These are phyloP conservation scores for Eulemur macaco DNA, from an alignment of 2,113 vertebrate genomes.

Conservation along the genomic window DNA sequence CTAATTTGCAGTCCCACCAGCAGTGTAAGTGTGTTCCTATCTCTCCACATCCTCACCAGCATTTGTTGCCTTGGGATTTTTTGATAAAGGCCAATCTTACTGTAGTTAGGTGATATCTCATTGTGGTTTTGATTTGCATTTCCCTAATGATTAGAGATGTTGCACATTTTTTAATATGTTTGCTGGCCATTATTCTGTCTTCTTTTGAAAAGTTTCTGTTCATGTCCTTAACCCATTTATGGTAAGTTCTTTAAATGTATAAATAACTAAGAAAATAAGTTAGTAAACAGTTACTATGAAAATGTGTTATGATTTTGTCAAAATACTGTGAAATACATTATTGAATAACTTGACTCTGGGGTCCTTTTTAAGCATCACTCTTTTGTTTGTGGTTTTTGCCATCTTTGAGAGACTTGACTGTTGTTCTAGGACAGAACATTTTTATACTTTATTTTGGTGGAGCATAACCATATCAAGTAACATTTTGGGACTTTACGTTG, in stretches of 20 bases:
- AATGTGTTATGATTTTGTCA: slow-evolving; percentile 9
- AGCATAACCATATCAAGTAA: slow-evolving; percentile 43
- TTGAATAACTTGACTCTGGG: slow-evolving; percentile 25
- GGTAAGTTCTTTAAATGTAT: background rate
- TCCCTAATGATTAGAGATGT: no score
- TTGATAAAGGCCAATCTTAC: no score
- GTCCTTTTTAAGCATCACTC: slow-evolving; percentile 20
- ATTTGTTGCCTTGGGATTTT: no score
- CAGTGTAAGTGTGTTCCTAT: no score
- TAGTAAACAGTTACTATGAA: background rate
- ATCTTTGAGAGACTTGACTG: slow-evolving; percentile 9
- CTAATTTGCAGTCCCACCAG: no score
- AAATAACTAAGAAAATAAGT: slow-evolving; percentile 14
- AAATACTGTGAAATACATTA: slow-evolving; percentile 4
- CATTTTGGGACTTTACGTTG: slow-evolving; percentile 58
- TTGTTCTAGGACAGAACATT: slow-evolving; percentile 35
- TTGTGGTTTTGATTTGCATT: no score
- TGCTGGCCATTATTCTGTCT: no score
- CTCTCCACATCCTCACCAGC: no score
- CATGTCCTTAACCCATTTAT: background rate
- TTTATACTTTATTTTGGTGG: slow-evolving; percentile 47
- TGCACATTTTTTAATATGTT: no score
- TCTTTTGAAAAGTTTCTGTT: no score
- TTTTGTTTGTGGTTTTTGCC: slow-evolving; percentile 15
- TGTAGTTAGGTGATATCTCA: no score